These are phyloP conservation scores for Galbula dea DNA, from an alignment of 2,113 vertebrate genomes.

Conservation along the genomic window DNA sequence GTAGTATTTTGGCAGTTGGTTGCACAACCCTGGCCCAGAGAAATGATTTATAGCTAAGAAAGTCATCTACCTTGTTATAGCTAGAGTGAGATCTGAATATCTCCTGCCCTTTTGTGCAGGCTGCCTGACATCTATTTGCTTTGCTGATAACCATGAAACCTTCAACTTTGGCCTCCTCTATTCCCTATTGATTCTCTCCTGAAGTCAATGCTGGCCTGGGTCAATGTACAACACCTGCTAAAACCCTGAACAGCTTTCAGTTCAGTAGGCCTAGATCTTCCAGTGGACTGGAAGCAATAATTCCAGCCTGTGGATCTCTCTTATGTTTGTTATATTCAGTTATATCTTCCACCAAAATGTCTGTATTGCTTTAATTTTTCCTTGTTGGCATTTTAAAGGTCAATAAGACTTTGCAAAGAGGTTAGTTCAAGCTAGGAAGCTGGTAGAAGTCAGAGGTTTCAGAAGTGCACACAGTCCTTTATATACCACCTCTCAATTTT, in stretches of 20 bases:
- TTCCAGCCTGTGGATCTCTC: background rate
- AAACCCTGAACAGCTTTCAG: background rate
- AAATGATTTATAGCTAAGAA: background rate
- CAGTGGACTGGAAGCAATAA: background rate
- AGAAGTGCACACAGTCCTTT: background rate
- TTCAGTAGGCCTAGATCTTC: background rate
- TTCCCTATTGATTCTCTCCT: background rate
- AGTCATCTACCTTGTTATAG: background rate
- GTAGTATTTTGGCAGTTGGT: background rate
- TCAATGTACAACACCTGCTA: background rate
- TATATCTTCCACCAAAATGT: background rate
- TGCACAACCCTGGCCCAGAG: background rate
- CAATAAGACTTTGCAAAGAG: background rate
- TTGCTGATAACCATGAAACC: slow-evolving; percentile 3
- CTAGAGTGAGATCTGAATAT: background rate
- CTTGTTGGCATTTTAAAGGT: background rate
- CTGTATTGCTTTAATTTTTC: background rate
- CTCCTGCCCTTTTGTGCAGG: background rate
- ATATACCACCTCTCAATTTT: background rate
- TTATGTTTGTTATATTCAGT: background rate
- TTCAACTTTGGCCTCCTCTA: slow-evolving; percentile 15
- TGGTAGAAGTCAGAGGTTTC: background rate
- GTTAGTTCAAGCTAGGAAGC: background rate
- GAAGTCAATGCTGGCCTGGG: background rate
- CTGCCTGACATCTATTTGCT: slow-evolving; percentile 4